Evolutionary conservation across 2,797 vertebrate species (phyloP).

Genomic region (Lacerta viridis): DNA sequence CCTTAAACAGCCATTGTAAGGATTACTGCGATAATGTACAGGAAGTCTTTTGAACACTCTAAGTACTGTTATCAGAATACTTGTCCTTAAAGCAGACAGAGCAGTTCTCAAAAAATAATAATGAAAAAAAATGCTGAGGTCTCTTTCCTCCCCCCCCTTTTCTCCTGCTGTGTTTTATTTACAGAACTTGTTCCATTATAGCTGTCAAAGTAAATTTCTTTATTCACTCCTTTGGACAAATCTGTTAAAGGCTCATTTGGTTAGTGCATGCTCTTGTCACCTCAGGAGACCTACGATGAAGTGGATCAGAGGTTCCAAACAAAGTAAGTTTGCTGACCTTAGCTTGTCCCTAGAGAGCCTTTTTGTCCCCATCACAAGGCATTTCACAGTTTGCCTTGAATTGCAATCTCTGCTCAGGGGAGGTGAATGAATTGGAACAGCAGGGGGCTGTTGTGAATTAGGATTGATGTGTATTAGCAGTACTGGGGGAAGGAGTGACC

Average conservation of each 20-base stretch:
- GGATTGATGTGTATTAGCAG: conserved; percentile 50
- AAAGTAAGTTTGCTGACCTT: conserved; percentile 32
- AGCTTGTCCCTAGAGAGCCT: conserved; percentile 42
- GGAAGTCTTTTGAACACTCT: neutral
- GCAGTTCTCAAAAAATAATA: conserved; percentile 14
- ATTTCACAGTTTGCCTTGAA: conserved; percentile 46
- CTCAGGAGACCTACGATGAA: conserved; percentile 31
- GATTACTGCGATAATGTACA: neutral
- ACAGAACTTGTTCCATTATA: conserved; percentile 16
- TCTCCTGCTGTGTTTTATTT: conserved; percentile 7
- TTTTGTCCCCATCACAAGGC: conserved; percentile 37
- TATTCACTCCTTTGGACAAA: conserved; percentile 31
- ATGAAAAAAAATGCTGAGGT: neutral
- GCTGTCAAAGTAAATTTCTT: conserved; percentile 32
- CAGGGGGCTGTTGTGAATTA: conserved; percentile 48
- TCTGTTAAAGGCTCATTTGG: conserved; percentile 42
- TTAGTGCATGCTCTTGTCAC: conserved; percentile 19
- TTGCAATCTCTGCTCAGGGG: conserved; percentile 48
- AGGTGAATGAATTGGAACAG: conserved; percentile 60
- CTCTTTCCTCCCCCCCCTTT: neutral
- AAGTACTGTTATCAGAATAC: rapidly evolving
- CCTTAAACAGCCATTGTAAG: neutral
- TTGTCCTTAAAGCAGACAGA: conserved; percentile 26
- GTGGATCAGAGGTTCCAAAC: conserved; percentile 9
- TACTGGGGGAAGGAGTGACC: conserved; percentile 27